These are phyloP conservation scores for Tragelaphus oryx DNA, from an alignment of 2,797 vertebrate genomes.

Conservation along the genomic window DNA sequence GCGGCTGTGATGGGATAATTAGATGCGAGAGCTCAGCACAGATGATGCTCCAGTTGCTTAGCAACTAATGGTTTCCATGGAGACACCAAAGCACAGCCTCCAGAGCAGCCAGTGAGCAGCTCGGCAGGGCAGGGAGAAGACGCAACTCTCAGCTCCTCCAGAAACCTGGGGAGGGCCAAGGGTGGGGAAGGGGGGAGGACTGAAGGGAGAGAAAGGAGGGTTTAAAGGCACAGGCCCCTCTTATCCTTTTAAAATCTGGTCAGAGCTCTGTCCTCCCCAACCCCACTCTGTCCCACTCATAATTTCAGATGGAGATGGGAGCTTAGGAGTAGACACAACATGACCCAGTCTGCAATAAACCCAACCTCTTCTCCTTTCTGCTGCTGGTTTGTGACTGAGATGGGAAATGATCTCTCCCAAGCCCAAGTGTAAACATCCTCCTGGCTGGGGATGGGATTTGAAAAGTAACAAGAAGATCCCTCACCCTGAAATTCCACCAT, in stretches of 20 bases:
- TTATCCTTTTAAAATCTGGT: slow-evolving; percentile 46
- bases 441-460: background rate
- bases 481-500: background rate
- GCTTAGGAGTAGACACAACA: background rate
- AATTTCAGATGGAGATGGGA: background rate
- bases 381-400: background rate
- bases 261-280: background rate
- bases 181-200: slow-evolving; percentile 58
- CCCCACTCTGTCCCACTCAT: background rate
- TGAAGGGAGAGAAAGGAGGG: slow-evolving; percentile 53
- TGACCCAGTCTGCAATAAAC: background rate
- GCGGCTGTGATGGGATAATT: slow-evolving; percentile 85
- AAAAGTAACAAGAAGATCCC: background rate
- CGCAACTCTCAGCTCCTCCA: slow-evolving; percentile 76
- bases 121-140: slow-evolving; percentile 80
- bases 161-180: slow-evolving; percentile 73
- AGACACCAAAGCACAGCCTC: slow-evolving; percentile 86
- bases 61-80: slow-evolving; percentile 94
- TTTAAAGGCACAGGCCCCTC: slow-evolving; percentile 77
- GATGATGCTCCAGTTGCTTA: slow-evolving; percentile 91
- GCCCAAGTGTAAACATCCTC: background rate
- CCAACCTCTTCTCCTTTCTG: background rate
- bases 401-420: background rate
- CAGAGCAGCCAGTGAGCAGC: slow-evolving; percentile 84
- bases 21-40: slow-evolving; percentile 86